These are phyloP conservation scores for Metaphire vulgaris DNA, from an alignment of 1,140 invertebrate species.

Conservation along the genomic window DNA sequence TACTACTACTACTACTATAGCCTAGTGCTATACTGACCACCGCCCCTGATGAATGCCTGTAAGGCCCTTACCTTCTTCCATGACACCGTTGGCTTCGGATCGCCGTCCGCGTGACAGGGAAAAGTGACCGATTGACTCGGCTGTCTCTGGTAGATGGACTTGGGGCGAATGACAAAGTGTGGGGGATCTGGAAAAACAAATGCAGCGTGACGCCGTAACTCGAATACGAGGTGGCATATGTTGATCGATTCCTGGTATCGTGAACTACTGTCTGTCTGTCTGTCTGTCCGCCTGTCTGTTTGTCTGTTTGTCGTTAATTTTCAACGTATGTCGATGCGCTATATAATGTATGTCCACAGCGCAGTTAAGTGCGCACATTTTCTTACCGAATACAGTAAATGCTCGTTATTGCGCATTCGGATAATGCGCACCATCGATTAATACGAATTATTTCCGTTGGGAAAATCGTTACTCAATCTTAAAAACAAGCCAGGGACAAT, in stretches of 20 bases:
- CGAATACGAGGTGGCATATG: too few relatives aligned
- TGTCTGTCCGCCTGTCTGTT: neutral
- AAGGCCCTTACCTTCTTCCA: too few relatives aligned
- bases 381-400: too few relatives aligned
- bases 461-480: neutral
- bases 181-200: neutral
- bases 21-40: too few relatives aligned
- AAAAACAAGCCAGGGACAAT: too few relatives aligned
- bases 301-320: neutral
- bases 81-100: neutral
- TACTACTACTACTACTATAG: too few relatives aligned
- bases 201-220: too few relatives aligned
- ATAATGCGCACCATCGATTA: neutral
- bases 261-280: neutral
- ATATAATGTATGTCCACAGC: neutral
- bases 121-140: neutral
- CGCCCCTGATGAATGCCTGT: too few relatives aligned
- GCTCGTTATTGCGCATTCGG: too few relatives aligned
- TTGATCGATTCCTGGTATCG: neutral
- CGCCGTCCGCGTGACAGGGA: too few relatives aligned
- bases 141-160: neutral
- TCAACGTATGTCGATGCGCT: neutral
- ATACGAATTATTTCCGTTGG: neutral
- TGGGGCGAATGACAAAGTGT: neutral
- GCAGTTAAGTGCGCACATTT: neutral